Evolutionary conservation across 2,113 vertebrate species (phyloP).

Genomic region (Anoplopoma fimbria): DNA sequence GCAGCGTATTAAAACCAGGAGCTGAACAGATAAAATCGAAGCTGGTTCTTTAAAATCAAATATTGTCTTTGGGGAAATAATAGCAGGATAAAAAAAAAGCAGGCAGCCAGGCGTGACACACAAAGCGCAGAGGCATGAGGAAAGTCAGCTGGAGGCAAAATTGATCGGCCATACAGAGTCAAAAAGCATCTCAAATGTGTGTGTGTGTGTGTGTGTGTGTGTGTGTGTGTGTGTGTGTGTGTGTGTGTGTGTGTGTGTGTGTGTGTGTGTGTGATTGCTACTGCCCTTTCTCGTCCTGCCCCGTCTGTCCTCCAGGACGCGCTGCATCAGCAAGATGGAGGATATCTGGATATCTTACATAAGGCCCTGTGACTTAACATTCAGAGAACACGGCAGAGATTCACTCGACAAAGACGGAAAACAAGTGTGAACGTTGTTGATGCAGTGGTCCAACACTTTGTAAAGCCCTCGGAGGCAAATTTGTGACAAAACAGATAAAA

Average conservation of each 20-base stretch:
- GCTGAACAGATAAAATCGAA: slow-evolving; percentile 32
- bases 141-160: slow-evolving; percentile 62
- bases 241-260: slow-evolving; percentile 24
- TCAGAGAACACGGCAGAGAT: slow-evolving; percentile 25
- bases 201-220: slow-evolving; percentile 21
- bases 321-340: slow-evolving; percentile 67
- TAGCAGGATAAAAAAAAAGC: slow-evolving; percentile 13
- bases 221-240: slow-evolving; percentile 26
- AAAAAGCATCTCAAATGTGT: slow-evolving; percentile 58
- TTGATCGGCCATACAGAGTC: slow-evolving; percentile 58
- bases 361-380: slow-evolving; percentile 30
- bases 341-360: slow-evolving; percentile 50
- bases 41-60: slow-evolving; percentile 50
- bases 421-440: neutral
- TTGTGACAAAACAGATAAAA: no score
- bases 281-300: slow-evolving; percentile 52
- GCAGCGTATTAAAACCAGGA: slow-evolving; percentile 1
- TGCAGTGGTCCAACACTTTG: neutral
- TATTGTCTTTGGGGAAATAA: slow-evolving; percentile 50
- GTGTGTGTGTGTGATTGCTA: slow-evolving; percentile 29
- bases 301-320: slow-evolving; percentile 62
- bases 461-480: no score
- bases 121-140: slow-evolving; percentile 39
- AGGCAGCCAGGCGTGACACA: slow-evolving; percentile 31
- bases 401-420: neutral